Conservation (phyloP, 2,797 vertebrate genomes). For the Mus caroli region DNA sequence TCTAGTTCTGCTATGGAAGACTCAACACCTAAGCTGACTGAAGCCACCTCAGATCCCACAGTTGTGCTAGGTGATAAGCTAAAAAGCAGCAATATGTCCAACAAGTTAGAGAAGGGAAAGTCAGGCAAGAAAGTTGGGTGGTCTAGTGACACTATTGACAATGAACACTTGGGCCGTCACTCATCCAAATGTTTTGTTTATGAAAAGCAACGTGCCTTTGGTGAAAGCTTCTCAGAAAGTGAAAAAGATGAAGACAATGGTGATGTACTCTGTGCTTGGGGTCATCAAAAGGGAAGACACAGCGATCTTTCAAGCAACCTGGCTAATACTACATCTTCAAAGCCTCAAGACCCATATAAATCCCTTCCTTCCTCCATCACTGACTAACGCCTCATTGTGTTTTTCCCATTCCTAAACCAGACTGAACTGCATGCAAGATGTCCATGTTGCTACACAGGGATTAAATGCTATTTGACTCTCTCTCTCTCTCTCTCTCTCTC, state of each 20-base stretch:
- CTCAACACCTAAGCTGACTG: background rate
- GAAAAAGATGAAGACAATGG: slow-evolving; percentile 93
- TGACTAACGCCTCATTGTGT: slow-evolving; percentile 82
- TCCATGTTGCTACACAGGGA: background rate
- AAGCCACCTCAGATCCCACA: slow-evolving; percentile 42
- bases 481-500: no score
- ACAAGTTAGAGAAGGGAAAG: slow-evolving; percentile 93
- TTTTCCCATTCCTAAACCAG: background rate
- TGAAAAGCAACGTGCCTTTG: slow-evolving; percentile 93
- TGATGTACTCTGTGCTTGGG: slow-evolving; percentile 92
- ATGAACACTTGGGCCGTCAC: slow-evolving; percentile 93
- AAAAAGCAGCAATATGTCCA: slow-evolving; percentile 92
- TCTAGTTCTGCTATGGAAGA: slow-evolving; percentile 43
- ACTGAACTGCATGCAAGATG: background rate
- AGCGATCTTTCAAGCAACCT: slow-evolving; percentile 82
- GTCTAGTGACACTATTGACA: slow-evolving; percentile 95
- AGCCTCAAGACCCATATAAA: slow-evolving; percentile 71
- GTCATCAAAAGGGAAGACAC: slow-evolving; percentile 87
- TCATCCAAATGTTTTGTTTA: slow-evolving; percentile 95
- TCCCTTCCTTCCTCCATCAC: background rate
- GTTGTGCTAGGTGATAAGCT: background rate
- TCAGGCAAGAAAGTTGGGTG: slow-evolving; percentile 95
- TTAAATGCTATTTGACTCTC: background rate
- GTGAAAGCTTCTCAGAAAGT: slow-evolving; percentile 94
- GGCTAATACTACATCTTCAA: slow-evolving; percentile 88